Evolutionary conservation across 2,888 invertebrate species (phyloP), one percentile per base, ranked within the genome.

Genomic region (Himalopsyche kuldschensis): DNA sequence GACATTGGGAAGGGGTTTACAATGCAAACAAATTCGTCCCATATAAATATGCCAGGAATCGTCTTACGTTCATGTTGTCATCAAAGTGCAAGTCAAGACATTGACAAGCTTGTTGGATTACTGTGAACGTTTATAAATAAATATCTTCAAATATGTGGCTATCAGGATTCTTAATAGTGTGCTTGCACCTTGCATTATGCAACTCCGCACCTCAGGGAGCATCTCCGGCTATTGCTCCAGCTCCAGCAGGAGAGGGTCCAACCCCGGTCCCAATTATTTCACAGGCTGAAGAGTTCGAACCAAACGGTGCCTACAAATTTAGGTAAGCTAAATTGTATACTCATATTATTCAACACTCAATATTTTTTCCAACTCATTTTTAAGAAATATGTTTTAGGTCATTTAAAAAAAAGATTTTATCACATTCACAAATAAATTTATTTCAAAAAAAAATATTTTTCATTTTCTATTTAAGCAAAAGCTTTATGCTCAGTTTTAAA

Each of bases 291-390:
- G 91, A 91, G 86, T 88, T 92, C 55, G 92, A 92, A 85, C 88
- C 90, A 2, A 91, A 92, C 86, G 93, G 93, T 87, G 91, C 90
- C 47, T 93, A 90, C 86, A 92, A 91, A 88, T 92, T 90, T 89
- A 92, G 92, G 92, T 91, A 31, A 31, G 17, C 79, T n/a, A 88
- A 86, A 79, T 78, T 75, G 75, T 24, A 77, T 35, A n/a, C n/a
- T 46, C 20, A 20, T 55, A 30, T 48, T 79, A 20, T 31, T 78
- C 2, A 31, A 41, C 20, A 78, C 11, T 3, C 30, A 10, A 30
- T 10, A 1, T 63, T 20, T 63, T 63, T 27, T 63, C 20, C n/a
- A n/a, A n/a, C n/a, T n/a, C n/a, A n/a, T n/a, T n/a, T n/a, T n/a
- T n/a, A n/a, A n/a, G n/a, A n/a, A n/a, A n/a, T n/a, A n/a, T n/a